A percentile compares a stretch with the other conserved stretches of the same genome.
These are phyloP conservation scores for Oryzias javanicus DNA, from an alignment of 2,113 vertebrate species.

Conservation along the genomic window DNA sequence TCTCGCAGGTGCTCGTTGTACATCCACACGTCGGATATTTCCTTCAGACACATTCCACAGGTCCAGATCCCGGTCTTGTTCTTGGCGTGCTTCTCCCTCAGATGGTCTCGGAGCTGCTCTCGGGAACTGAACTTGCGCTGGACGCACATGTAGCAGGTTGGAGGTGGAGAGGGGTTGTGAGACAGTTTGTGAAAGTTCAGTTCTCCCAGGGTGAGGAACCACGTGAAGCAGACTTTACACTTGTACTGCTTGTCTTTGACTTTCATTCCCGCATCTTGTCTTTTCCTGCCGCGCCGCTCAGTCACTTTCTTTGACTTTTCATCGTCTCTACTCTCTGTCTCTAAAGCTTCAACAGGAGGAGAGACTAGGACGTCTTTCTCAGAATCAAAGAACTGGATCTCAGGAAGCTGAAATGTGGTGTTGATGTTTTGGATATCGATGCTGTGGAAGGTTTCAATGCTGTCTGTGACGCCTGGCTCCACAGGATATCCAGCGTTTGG, in stretches of 20 bases:
- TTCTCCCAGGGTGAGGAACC: slow-evolving; percentile 89
- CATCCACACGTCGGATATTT: slow-evolving; percentile 96
- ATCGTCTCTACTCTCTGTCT: slow-evolving; percentile 36
- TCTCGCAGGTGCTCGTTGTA: slow-evolving; percentile 96
- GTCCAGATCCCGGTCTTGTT: slow-evolving; percentile 92
- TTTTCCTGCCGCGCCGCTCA: slow-evolving; percentile 72
- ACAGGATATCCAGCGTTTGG: slow-evolving; percentile 53
- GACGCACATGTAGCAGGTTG: slow-evolving; percentile 98
- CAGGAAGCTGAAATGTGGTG: slow-evolving; percentile 80
- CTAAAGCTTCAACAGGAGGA: slow-evolving; percentile 22
- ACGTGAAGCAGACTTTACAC: slow-evolving; percentile 94
- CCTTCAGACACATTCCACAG: slow-evolving; percentile 96
- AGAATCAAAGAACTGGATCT: slow-evolving; percentile 78
- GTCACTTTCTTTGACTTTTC: slow-evolving; percentile 65
- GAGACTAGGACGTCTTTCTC: slow-evolving; percentile 68
- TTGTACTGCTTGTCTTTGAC: slow-evolving; percentile 90
- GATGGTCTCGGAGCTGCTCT: slow-evolving; percentile 90
- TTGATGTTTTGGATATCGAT: slow-evolving; percentile 81
- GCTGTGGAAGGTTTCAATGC: slow-evolving; percentile 66
- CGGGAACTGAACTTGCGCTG: slow-evolving; percentile 95
- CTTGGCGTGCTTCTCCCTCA: slow-evolving; percentile 91
- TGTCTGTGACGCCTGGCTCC: slow-evolving; percentile 50
- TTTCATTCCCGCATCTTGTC: slow-evolving; percentile 73
- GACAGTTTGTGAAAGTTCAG: slow-evolving; percentile 94
- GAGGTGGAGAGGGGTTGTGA: slow-evolving; percentile 92